Evolutionary conservation across 2,113 vertebrate genomes (phyloP).

Genomic region (Artemisiospiza belli): DNA sequence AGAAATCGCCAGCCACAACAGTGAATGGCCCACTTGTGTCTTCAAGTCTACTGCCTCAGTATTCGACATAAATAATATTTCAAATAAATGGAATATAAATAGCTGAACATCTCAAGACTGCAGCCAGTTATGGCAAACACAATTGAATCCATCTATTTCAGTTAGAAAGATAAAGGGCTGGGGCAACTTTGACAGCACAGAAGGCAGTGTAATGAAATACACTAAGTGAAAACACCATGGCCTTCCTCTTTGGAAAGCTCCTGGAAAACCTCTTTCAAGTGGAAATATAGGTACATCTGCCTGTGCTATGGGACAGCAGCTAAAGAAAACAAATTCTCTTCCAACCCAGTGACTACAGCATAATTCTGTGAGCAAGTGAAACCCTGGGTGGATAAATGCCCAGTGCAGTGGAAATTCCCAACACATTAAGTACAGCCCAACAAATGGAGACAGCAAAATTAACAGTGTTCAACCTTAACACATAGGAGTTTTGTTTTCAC

Average conservation of each 20-base stretch:
- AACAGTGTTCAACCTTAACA: neutral
- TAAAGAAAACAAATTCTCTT: neutral
- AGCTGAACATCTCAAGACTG: neutral
- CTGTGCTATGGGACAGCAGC: neutral
- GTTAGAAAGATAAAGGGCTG: neutral
- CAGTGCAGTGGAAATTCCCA: neutral
- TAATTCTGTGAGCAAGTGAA: neutral
- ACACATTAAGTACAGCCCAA: neutral
- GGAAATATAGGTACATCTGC: neutral
- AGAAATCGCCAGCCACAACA: neutral
- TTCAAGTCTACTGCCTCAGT: neutral
- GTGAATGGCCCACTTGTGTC: neutral
- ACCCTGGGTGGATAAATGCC: neutral
- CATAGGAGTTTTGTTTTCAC: neutral
- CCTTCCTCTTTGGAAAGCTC: neutral
- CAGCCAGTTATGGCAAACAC: neutral
- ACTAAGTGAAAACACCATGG: rapidly evolving
- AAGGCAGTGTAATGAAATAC: neutral
- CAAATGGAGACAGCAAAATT: neutral
- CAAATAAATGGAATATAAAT: neutral
- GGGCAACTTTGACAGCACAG: neutral
- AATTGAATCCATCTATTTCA: neutral
- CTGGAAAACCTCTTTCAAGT: neutral
- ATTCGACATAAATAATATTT: neutral
- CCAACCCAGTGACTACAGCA: neutral